Base-by-base conservation (phyloP, 2,888 invertebrate genomes). In the Cosmopolites sordidus region DNA sequence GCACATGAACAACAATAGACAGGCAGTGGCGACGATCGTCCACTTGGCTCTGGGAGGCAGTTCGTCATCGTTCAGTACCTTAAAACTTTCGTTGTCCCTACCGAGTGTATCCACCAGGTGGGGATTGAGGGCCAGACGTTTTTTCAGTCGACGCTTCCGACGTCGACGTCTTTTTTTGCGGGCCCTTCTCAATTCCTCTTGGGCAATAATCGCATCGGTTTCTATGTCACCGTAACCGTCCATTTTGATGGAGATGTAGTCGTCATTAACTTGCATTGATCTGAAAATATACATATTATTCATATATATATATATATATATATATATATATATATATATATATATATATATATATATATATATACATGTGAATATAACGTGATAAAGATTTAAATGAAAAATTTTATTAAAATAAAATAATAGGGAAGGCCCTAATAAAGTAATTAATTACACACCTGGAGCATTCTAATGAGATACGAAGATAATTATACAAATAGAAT, bases 11-110 rank as follows among this genome's bases (percentile, higher is more conserved):
- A 94, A 82, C 60, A 94, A 78, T 58, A 93, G 78, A 69, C 90
- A 90, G 57, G 93, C 93, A 39, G 93, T 92, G 66, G 90, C 87
- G 73, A 92, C 89, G 72, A 94, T 92, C 46, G 92, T 92, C 83
- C 92, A 92, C 61, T 91, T 83, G 29, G 92, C 92, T 49, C 90
- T 80, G 50, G 87, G 84, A 1, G 91, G 88, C 63, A 92, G 76
- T 70, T 91, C 91, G 64, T 91, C 90, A 0, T 88, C 87, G 68
- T 90, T 88, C 60, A 66, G 54, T 46, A 60, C 57, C 51, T 66
- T 66, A 48, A 62, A 64, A 6, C 55, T 59, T 44, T 65, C 65
- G 18, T 64, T 58, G 43, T 63, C 56, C 15, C 53, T 58, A 1
- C 59, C 58, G 8, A 61, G 56, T 37, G 58, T 59, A 39, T 62